A percentile compares a stretch with the other conserved stretches of the same genome.
Evolutionary conservation across 2,888 invertebrate genomes (phyloP).

Genomic region (Galerucella nymphaeae): DNA sequence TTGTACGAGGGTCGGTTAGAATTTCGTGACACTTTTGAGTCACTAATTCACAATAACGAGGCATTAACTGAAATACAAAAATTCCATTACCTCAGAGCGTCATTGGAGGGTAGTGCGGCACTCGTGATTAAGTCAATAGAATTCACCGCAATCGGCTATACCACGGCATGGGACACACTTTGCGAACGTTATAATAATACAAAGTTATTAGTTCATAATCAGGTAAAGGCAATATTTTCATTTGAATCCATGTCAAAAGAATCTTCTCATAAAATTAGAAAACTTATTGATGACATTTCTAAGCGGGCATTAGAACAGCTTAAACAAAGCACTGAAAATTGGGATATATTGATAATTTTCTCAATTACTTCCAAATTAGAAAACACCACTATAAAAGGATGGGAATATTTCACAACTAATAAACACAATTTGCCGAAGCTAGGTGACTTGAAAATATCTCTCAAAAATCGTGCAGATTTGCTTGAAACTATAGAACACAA

Average conservation of each 20-base stretch:
- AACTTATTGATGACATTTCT: constrained; percentile 15
- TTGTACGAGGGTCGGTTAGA: constrained; percentile 11
- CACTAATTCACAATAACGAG: constrained; percentile 32
- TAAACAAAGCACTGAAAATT: constrained; percentile 19
- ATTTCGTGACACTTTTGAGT: constrained; percentile 28
- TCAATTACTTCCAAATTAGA: constrained; percentile 22
- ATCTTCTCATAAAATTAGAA: constrained; percentile 4
- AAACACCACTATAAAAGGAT: constrained; percentile 10
- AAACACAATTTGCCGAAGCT: constrained; percentile 3
- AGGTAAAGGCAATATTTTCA: constrained; percentile 29
- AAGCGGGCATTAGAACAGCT: constrained; percentile 21
- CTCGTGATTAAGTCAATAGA: constrained; percentile 18
- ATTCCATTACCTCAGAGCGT: constrained; percentile 33
- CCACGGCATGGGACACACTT: constrained; percentile 31
- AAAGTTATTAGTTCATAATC: constrained; percentile 23
- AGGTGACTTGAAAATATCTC: constrained; percentile 13
- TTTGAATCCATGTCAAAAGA: constrained; percentile 17
- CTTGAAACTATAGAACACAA: constrained; percentile 17
- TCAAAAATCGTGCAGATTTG: constrained; percentile 17
- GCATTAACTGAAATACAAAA: constrained; percentile 25
- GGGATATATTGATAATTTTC: constrained; percentile 26
- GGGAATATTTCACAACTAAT: constrained; percentile 16
- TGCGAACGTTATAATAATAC: constrained; percentile 30
- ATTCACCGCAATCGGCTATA: constrained; percentile 20
- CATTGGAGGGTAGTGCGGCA: constrained; percentile 28